Percentiles rank a stretch among this genome's conserved stretches.
phyloP scores from a whole-genome alignment of 1,140 invertebrate species.

The Ostrea denselamellosa region DNA sequence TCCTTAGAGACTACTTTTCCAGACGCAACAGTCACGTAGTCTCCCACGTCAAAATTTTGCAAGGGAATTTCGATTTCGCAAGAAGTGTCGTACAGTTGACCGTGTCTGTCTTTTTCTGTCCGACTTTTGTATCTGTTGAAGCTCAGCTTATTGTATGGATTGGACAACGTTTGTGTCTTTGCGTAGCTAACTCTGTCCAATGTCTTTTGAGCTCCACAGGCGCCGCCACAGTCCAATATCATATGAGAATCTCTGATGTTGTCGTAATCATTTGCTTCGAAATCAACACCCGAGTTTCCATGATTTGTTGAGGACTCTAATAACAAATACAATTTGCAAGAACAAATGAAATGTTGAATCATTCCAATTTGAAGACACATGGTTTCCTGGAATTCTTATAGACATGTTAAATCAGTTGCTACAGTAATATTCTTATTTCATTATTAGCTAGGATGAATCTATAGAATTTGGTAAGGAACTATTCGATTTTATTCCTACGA shows the following conservation, averaged over 20 bases:
- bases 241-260: not conserved
- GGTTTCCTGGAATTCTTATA: no score
- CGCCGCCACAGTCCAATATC: not conserved
- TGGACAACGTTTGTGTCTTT: not conserved
- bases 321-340: not conserved
- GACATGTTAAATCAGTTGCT: no score
- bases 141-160: not conserved
- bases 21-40: not conserved
- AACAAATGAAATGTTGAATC: no score
- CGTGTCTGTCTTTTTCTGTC: not conserved
- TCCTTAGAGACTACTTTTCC: not conserved
- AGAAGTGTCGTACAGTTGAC: not conserved
- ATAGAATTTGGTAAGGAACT: no score
- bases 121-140: not conserved
- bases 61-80: not conserved
- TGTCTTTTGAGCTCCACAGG: not conserved
- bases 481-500: no score
- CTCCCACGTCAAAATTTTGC: not conserved
- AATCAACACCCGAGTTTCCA: not conserved
- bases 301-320: not conserved
- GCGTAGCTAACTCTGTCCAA: constrained; percentile 1
- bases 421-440: no score
- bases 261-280: not conserved
- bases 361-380: no score
- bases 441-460: no score